Conservation (phyloP, 2,888 invertebrate species). For the Polyploca ridens region DNA sequence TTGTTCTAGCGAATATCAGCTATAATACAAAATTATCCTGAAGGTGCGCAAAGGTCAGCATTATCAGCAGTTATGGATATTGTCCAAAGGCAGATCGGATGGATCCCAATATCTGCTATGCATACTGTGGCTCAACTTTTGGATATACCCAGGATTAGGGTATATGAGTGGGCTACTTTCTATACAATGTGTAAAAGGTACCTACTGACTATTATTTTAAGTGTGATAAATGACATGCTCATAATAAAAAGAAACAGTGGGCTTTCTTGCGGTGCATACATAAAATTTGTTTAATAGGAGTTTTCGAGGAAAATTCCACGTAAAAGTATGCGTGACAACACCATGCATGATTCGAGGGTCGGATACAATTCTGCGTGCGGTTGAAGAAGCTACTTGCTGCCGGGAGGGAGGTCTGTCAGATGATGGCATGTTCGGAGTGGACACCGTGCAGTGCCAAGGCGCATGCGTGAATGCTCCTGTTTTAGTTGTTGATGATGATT, state of each 20-base stretch:
- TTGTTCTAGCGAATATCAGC: conserved; percentile 59
- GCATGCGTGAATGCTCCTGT: conserved; percentile 76
- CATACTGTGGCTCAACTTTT: conserved; percentile 70
- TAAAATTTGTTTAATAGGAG: conserved; percentile 42
- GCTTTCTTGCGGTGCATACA: neutral
- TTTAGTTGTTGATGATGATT: conserved; percentile 71
- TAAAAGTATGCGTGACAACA: conserved; percentile 70
- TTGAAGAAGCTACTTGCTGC: conserved; percentile 61
- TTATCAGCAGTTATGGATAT: conserved; percentile 61
- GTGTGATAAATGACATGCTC: no score
- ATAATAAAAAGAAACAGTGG: no score
- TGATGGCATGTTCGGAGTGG: conserved; percentile 70
- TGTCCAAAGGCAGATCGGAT: conserved; percentile 74
- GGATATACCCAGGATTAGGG: conserved; percentile 66
- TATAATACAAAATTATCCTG: conserved; percentile 67
- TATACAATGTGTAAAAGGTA: conserved; percentile 73
- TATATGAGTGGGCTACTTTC: conserved; percentile 73
- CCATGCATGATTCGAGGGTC: conserved; percentile 76
- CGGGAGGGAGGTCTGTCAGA: conserved; percentile 55
- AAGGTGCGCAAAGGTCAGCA: conserved; percentile 62
- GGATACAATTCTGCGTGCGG: conserved; percentile 58
- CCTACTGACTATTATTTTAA: neutral
- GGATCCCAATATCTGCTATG: conserved; percentile 77
- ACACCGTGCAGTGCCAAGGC: conserved; percentile 69
- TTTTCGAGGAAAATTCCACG: conserved; percentile 65